phyloP scores from a whole-genome alignment of 2,888 invertebrate species.

The Drosophila yooni region DNA sequence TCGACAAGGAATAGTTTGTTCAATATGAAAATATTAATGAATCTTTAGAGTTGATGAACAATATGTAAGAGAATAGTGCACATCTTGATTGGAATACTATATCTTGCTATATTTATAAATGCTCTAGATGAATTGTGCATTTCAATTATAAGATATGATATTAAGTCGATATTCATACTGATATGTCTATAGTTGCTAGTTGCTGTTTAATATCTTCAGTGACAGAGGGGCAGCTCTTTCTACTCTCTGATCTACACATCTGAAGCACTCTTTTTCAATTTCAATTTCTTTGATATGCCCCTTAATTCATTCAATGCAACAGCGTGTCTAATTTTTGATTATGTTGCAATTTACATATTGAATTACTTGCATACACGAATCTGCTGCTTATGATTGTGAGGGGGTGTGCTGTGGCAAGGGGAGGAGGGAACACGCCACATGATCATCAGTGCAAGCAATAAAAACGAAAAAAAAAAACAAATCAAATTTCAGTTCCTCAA shows the following conservation, averaged over 20 bases:
- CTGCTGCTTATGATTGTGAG: slow-evolving; percentile 4
- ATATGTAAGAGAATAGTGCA: too few relatives aligned
- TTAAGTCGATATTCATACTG: background rate
- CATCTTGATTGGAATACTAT: too few relatives aligned
- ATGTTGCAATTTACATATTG: slow-evolving; percentile 81
- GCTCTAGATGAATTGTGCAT: background rate
- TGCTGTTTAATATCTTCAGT: background rate
- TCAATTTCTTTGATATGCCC: slow-evolving; percentile 2
- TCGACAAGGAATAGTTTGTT: background rate
- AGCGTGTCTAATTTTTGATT: slow-evolving; percentile 82
- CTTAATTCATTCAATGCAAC: slow-evolving; percentile 19
- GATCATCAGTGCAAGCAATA: slow-evolving; percentile 37
- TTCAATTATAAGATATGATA: background rate
- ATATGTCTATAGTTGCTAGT: background rate
- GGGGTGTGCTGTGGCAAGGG: background rate
- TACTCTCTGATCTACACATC: background rate
- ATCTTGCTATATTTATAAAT: too few relatives aligned
- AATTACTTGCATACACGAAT: slow-evolving; percentile 72
- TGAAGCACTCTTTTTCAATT: slow-evolving; percentile 1
- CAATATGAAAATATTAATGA: background rate
- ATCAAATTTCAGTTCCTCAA: slow-evolving; percentile 28
- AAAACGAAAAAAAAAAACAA: slow-evolving; percentile 37
- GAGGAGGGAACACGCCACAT: slow-evolving; percentile 23
- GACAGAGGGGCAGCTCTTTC: background rate
- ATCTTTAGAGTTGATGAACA: too few relatives aligned